Evolutionary conservation across 1,140 invertebrate species (phyloP), one percentile per base, ranked within the genome.

Genomic region (Lepidurus couesii): DNA sequence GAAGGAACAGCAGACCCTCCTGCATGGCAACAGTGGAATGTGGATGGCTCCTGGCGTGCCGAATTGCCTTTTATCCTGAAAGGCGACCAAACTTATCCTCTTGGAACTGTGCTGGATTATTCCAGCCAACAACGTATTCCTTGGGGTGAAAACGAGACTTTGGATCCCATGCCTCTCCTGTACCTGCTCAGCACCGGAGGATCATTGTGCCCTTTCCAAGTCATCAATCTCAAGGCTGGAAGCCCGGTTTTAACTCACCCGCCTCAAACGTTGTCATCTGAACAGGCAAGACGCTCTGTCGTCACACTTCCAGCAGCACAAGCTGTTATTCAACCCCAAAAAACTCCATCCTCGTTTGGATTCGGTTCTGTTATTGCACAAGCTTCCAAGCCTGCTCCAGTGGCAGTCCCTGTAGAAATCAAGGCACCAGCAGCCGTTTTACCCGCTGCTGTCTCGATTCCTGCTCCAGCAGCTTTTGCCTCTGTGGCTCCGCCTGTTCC

Each of bases 21-120:
- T 42, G 85, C 83, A 26, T 94, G 92, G 92, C 86, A 88, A 42
- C 91, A 92, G 81, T 93, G 91, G 91, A 89, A 87, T 81, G 87
- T 91, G 82, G 89, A 90, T 84, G 93, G 94, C 84, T 88, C 89
- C 82, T 89, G 89, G 0, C 85, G 92, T 79, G 91, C 93, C 26
- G 91, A 93, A 83, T 83, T 94, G 65, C 93, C 93, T 1, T 82
- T 93, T 11, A 89, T 88, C 75, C 86, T 89, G 44, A 87, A 89
- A 87, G 81, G 87, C 88, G 83, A 81, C 75, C 92, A 94, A 82
- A 92, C 91, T 26, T 91, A 89, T 82, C 91, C 92, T 4, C 82
- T 93, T 73, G 93, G 92, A 34, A 84, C 93, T 75, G 87, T 87
- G 44, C 86, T 91, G 8, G 91, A 92, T 82, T 90, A 88, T 11